These are phyloP conservation scores for Virgularia gustaviana DNA, from an alignment of 92 coral and sea anemone genomes.

Conservation along the genomic window DNA sequence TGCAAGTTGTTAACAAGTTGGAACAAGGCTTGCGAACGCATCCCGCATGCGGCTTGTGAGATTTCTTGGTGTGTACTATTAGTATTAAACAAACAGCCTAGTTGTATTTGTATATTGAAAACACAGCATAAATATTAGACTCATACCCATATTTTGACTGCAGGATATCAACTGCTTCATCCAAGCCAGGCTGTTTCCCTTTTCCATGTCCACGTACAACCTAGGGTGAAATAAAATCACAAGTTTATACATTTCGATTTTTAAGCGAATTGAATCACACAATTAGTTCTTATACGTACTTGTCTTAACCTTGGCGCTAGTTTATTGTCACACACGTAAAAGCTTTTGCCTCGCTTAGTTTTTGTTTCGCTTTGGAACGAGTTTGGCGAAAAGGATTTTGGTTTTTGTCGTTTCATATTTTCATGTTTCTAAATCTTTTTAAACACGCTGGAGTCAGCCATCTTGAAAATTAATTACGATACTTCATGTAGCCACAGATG, in stretches of 20 bases:
- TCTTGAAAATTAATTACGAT: too few species aligned
- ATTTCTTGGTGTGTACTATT: too few species aligned
- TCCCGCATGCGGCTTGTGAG: too few species aligned
- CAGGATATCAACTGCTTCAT: constrained; percentile 71
- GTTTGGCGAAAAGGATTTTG: constrained; percentile 17
- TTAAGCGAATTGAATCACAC: not conserved
- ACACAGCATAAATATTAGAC: not conserved
- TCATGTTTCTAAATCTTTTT: not conserved
- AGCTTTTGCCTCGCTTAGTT: constrained; percentile 8
- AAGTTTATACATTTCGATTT: too few species aligned
- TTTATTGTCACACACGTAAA: constrained; percentile 20
- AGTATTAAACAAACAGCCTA: too few species aligned
- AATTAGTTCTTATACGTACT: not conserved
- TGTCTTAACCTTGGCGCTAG: constrained; percentile 14
- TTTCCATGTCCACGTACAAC: constrained; percentile 70
- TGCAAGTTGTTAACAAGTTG: too few species aligned
- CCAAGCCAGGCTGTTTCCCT: constrained; percentile 72
- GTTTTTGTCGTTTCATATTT: constrained; percentile 23
- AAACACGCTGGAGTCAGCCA: too few species aligned
- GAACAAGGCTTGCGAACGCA: too few species aligned
- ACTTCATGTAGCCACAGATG: too few species aligned
- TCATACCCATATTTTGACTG: constrained; percentile 73
- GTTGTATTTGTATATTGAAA: not conserved
- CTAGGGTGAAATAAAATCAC: constrained; percentile 36
- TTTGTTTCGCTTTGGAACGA: constrained; percentile 22